Conservation (phyloP, 2,113 vertebrate species). For the Brachyistius frenatus region DNA sequence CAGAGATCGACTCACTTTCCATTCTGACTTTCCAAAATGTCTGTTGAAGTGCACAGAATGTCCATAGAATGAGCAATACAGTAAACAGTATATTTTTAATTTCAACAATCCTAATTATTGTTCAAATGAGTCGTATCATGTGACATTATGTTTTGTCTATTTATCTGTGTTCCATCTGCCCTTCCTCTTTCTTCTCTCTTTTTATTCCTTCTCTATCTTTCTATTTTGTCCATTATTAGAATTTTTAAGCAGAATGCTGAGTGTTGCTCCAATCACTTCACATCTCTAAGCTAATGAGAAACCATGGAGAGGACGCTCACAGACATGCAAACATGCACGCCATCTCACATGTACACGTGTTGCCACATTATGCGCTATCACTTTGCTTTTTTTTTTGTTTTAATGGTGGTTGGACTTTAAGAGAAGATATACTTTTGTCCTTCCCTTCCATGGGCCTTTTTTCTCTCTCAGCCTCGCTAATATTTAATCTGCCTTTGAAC, state of each 20-base stretch:
- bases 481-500: conserved; percentile 67
- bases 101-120: background rate
- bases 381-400: conserved; percentile 5
- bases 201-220: conserved; percentile 6
- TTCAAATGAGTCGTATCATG: background rate
- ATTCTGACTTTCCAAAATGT: conserved; percentile 29
- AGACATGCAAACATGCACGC: conserved; percentile 37
- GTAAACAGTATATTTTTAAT: background rate
- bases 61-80: background rate
- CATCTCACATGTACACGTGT: conserved; percentile 7
- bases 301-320: conserved; percentile 12
- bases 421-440: conserved; percentile 48
- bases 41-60: conserved; percentile 1
- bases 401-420: conserved; percentile 7
- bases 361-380: conserved; percentile 15
- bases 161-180: background rate
- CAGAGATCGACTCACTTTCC: conserved; percentile 33
- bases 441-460: conserved; percentile 12
- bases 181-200: background rate
- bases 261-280: conserved; percentile 70
- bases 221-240: conserved; percentile 20
- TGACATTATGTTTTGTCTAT: background rate
- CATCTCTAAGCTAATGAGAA: conserved; percentile 60
- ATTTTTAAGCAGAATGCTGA: conserved; percentile 30
- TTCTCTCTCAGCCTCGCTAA: conserved; percentile 28